Conservation (phyloP, 2,797 vertebrate genomes). For the Macroramphosus scolopax region DNA sequence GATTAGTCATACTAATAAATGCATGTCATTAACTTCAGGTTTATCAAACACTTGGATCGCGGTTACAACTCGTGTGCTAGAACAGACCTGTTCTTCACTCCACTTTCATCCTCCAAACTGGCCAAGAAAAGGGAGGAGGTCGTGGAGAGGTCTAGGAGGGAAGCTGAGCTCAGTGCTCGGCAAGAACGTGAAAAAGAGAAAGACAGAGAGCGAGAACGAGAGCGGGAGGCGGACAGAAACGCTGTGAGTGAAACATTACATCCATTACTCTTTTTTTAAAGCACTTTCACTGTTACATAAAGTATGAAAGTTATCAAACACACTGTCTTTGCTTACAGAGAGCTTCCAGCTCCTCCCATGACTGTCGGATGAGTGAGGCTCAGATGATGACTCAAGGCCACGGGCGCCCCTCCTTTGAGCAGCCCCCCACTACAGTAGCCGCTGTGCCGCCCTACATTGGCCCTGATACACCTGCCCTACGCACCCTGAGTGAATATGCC, state of each 20-base stretch:
- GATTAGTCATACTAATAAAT: slow-evolving; percentile 3
- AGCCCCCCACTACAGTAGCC: slow-evolving; percentile 88
- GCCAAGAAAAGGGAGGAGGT: slow-evolving; percentile 97
- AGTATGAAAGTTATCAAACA: slow-evolving; percentile 1
- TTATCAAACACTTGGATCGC: slow-evolving; percentile 94
- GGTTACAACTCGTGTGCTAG: slow-evolving; percentile 95
- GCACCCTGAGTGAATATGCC: slow-evolving; percentile 96
- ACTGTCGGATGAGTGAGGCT: slow-evolving; percentile 87
- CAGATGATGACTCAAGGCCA: slow-evolving; percentile 84
- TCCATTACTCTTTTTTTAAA: neutral
- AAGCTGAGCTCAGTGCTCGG: slow-evolving; percentile 89
- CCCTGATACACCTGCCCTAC: slow-evolving; percentile 92
- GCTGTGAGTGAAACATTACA: slow-evolving; percentile 77
- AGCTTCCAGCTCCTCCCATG: slow-evolving; percentile 90
- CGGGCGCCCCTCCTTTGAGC: slow-evolving; percentile 89
- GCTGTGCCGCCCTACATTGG: slow-evolving; percentile 96
- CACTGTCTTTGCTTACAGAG: slow-evolving; percentile 77
- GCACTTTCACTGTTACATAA: slow-evolving; percentile 1
- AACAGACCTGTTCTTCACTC: slow-evolving; percentile 94
- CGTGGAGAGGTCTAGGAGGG: slow-evolving; percentile 87
- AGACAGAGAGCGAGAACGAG: slow-evolving; percentile 87
- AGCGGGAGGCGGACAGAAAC: slow-evolving; percentile 84
- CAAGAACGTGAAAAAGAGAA: slow-evolving; percentile 94
- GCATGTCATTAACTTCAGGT: slow-evolving; percentile 73
- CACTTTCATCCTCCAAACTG: slow-evolving; percentile 91